These are phyloP conservation scores for Ischnus inquisitorius DNA, from an alignment of 2,888 invertebrate genomes.

Conservation along the genomic window DNA sequence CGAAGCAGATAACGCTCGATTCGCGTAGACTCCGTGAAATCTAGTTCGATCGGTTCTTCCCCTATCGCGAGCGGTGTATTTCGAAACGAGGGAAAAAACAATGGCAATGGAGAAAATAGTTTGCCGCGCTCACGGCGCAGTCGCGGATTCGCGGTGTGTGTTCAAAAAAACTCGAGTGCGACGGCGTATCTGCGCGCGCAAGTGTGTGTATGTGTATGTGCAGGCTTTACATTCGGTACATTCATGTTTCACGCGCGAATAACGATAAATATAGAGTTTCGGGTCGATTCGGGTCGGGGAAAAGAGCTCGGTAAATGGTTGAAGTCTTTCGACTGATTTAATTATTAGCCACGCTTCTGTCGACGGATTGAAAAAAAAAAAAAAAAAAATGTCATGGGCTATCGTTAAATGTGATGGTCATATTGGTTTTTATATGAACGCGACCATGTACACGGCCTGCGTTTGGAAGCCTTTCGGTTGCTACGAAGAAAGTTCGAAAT, in stretches of 20 bases:
- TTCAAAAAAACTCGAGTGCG: background rate
- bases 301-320: conserved; percentile 5
- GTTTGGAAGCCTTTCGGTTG: no score
- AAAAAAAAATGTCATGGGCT: no score
- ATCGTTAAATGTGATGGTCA: no score
- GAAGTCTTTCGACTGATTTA: background rate
- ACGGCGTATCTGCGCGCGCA: background rate
- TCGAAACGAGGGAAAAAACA: background rate
- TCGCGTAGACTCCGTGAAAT: no score
- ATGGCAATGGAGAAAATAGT: background rate
- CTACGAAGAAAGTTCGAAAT: no score
- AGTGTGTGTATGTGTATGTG: conserved; percentile 45
- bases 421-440: no score
- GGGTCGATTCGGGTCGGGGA: conserved; percentile 61
- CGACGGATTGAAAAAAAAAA: background rate
- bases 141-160: background rate
- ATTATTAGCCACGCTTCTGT: background rate
- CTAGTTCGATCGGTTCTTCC: no score
- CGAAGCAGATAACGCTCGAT: no score
- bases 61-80: background rate
- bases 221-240: conserved; percentile 63
- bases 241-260: conserved; percentile 61
- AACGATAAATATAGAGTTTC: conserved; percentile 71
- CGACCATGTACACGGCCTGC: no score
- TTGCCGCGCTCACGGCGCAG: background rate